A percentile compares a stretch with the other conserved stretches of the same genome.
phyloP scores from a whole-genome alignment of 2,113 vertebrate genomes.

The Tyto alba region DNA sequence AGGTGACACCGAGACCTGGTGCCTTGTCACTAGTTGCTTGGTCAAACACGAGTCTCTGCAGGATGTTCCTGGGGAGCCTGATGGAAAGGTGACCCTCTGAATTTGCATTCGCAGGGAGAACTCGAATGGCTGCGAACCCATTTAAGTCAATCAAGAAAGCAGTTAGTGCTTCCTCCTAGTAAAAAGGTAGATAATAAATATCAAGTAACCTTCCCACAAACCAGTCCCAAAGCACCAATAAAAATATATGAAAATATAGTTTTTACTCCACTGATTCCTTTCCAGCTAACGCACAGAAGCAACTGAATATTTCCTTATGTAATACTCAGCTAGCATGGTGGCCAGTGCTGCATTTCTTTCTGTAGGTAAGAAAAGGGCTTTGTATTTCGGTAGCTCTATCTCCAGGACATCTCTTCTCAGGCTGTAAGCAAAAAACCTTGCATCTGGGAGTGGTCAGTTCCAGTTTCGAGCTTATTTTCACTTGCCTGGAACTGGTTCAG shows the following conservation, averaged over 20 bases:
- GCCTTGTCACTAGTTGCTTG: background rate
- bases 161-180: background rate
- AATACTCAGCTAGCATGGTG: background rate
- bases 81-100: background rate
- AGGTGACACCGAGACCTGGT: fast-evolving
- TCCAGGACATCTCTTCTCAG: background rate
- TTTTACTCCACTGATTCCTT: background rate
- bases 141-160: background rate
- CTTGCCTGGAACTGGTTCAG: background rate
- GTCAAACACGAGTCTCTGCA: background rate
- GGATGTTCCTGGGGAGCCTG: background rate
- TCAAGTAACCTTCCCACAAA: background rate
- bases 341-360: background rate
- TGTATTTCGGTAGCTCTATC: background rate
- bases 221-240: background rate
- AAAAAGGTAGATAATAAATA: background rate
- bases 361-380: background rate
- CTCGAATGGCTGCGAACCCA: background rate
- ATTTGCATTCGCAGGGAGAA: background rate
- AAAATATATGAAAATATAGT: background rate
- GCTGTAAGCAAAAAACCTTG: background rate
- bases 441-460: background rate
- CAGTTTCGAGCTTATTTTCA: background rate
- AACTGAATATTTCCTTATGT: background rate
- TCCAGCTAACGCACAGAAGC: background rate